Base-by-base conservation (phyloP, 2,797 vertebrate species). In the Tenualosa thibaudeaui region DNA sequence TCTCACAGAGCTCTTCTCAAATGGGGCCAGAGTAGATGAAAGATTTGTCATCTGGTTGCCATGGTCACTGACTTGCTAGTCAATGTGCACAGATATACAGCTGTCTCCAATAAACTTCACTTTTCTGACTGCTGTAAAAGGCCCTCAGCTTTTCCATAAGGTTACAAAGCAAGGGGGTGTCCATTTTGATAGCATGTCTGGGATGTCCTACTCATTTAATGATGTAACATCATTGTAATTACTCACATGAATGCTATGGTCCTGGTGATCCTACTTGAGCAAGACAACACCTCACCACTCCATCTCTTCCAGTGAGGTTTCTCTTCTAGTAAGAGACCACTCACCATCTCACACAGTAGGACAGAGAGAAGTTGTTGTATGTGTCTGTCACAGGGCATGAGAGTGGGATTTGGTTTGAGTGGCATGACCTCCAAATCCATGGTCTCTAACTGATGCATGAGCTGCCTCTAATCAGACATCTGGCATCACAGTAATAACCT, bases 11-110 rank as follows among this genome's bases (percentile, higher is more conserved):
- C 62, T 12, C 26, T 31, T 9, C 62, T 75, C 68, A 15, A 9
- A 71, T 19, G 13, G 3, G 37, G 13, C 19, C 26, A 5, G 71
- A 40, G 17, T 78, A 31, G 40, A 15, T 75, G 37, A 31, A n/a
- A 26, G 26, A 31, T 68, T 31, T 68, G 65, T 24, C 24, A 17
- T 78, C 40, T 78, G 40, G 15, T 78, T 37, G 37, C 71, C 40
- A 78, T 78, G 71, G 71, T 78, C 37, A 78, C 71, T 19, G 71
- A 17, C 65, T 71, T 75, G 31, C 68, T 7, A 75, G 37, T 40
- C 68, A 75, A 46, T 40, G 37, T 78, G 40, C 71, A 46, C 3
- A 3, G 9, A 78, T 2, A 46, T 5, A 22, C 17, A 78, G 71
- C 40, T 43, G 17, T 78, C 40, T 46, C 40, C 40, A 43, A 37